These are phyloP conservation scores for Rhyacophila brunnea DNA, from an alignment of 1,140 invertebrate genomes.

Conservation along the genomic window DNA sequence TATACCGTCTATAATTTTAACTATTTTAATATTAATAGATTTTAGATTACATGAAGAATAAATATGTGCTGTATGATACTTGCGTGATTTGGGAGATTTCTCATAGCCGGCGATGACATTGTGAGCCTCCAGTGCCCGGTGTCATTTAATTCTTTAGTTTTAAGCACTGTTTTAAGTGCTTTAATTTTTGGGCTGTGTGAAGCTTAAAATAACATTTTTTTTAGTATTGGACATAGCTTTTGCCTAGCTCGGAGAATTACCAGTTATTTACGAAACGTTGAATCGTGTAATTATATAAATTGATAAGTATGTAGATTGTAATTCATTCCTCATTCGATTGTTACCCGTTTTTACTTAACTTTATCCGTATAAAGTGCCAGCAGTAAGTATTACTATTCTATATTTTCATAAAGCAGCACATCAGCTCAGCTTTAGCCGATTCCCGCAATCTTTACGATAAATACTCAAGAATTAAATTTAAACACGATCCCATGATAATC, in stretches of 20 bases:
- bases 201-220: conserved; percentile 15
- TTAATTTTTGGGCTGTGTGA: conserved; percentile 23
- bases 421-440: conserved; percentile 18
- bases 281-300: conserved; percentile 25
- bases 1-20: conserved; percentile 18
- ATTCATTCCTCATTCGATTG: conserved; percentile 27
- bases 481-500: too few relatives aligned
- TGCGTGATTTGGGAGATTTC: conserved; percentile 11
- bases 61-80: conserved; percentile 12
- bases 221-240: conserved; percentile 21
- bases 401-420: conserved; percentile 17
- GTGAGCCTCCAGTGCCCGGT: conserved; percentile 4
- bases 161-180: conserved; percentile 28
- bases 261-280: conserved; percentile 17
- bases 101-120: conserved; percentile 5
- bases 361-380: conserved; percentile 6
- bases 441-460: conserved; percentile 6
- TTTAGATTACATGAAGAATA: conserved; percentile 7
- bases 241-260: conserved; percentile 20
- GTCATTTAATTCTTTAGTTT: conserved; percentile 17
- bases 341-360: conserved; percentile 9
- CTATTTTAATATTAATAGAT: conserved; percentile 11
- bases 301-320: conserved; percentile 17
- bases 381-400: conserved; percentile 16
- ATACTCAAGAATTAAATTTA: too few relatives aligned